These are phyloP conservation scores for Cryptoblepharus egeriae DNA, from an alignment of 2,797 vertebrate species.

Conservation along the genomic window DNA sequence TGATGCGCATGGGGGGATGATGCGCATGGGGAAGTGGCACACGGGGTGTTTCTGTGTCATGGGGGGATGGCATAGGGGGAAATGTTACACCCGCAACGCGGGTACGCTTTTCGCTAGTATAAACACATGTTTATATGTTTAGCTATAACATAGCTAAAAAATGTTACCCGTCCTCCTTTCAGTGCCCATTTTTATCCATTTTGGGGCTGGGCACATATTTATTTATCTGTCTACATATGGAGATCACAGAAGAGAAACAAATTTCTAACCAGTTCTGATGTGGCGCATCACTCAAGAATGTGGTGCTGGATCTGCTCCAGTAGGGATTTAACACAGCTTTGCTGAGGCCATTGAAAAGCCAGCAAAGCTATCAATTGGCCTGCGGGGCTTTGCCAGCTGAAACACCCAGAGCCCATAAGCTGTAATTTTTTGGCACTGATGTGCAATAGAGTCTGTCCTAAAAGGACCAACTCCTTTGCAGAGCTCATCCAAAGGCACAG, in stretches of 20 bases:
- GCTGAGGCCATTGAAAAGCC: neutral
- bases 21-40: too few species aligned
- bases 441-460: too few species aligned
- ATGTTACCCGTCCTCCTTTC: neutral
- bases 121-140: too few species aligned
- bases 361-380: neutral
- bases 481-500: neutral
- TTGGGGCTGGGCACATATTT: too few species aligned
- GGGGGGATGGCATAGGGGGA: too few species aligned
- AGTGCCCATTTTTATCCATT: neutral
- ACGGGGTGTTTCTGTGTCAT: too few species aligned
- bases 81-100: too few species aligned
- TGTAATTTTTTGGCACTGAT: neutral
- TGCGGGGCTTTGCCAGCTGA: neutral
- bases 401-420: neutral
- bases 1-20: too few species aligned
- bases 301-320: neutral
- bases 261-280: neutral
- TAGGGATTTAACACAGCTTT: accelerated
- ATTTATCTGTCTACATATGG: too few species aligned
- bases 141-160: neutral
- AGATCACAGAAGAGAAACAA: neutral
- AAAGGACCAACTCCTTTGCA: neutral
- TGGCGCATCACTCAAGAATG: neutral
- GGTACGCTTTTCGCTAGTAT: too few species aligned